phyloP scores from a whole-genome alignment of 35 echinoderm and acorn worm species.

The Apostichopus californicus region DNA sequence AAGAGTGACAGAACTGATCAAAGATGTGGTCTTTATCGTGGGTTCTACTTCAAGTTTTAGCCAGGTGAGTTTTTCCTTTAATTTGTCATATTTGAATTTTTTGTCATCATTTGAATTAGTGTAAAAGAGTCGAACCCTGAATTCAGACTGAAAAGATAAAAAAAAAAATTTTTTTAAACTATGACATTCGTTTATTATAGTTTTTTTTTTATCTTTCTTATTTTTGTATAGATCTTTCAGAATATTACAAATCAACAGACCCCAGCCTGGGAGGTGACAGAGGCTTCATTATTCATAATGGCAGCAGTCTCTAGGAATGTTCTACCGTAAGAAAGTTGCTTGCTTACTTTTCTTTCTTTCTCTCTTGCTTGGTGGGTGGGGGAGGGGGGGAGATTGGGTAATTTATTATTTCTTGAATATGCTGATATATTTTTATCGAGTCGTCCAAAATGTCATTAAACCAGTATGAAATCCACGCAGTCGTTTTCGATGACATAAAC shows the following conservation, averaged over 20 bases:
- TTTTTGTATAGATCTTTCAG: conserved; percentile 76
- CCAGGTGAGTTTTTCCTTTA: conserved; percentile 44
- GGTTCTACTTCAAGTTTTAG: conserved; percentile 95
- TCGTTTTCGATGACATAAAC: too few relatives aligned
- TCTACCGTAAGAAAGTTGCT: conserved; percentile 71
- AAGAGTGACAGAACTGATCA: conserved; percentile 88
- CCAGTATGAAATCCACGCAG: too few relatives aligned
- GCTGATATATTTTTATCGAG: too few relatives aligned
- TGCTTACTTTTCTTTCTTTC: too few relatives aligned
- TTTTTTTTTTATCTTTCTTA: background rate
- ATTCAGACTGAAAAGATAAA: too few relatives aligned
- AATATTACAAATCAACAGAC: conserved; percentile 80
- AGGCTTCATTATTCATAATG: conserved; percentile 94
- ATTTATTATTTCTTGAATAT: too few relatives aligned
- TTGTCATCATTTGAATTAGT: too few relatives aligned
- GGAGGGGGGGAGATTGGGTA: too few relatives aligned
- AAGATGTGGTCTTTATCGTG: conserved; percentile 95
- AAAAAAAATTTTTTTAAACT: background rate
- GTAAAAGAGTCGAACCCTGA: too few relatives aligned
- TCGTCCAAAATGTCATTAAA: too few relatives aligned
- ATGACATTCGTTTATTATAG: background rate
- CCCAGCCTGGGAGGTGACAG: conserved; percentile 87
- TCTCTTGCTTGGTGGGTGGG: too few relatives aligned
- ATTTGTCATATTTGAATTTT: too few relatives aligned
- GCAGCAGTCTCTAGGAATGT: conserved; percentile 87